Percentiles rank a stretch among this genome's conserved stretches.
These are phyloP conservation scores for Semnornis frantzii DNA, from an alignment of 2,113 vertebrate species.

Conservation along the genomic window DNA sequence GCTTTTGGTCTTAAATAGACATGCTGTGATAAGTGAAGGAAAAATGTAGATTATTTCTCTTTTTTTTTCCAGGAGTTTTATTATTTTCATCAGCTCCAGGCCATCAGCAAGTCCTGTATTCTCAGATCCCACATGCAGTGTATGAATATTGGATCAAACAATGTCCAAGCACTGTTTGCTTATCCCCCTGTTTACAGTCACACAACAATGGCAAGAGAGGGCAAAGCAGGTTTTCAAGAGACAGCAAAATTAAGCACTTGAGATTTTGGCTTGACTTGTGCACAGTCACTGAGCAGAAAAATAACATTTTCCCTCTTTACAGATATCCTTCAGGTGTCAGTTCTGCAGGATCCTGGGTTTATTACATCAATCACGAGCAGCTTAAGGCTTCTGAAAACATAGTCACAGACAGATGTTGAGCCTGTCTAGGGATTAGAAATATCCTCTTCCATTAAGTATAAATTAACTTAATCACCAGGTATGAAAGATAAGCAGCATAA, in stretches of 20 bases:
- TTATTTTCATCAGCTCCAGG: slow-evolving; percentile 32
- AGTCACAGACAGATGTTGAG: slow-evolving; percentile 73
- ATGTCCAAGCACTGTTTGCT: neutral
- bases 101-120: neutral
- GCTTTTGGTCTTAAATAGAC: neutral
- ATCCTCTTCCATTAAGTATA: slow-evolving; percentile 81
- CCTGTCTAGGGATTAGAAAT: slow-evolving; percentile 79
- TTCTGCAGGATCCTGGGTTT: slow-evolving; percentile 47
- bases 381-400: slow-evolving; percentile 72
- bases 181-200: neutral
- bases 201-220: neutral
- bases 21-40: neutral
- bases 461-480: slow-evolving; percentile 85
- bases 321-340: slow-evolving; percentile 70
- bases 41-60: neutral
- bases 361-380: slow-evolving; percentile 72
- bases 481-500: slow-evolving; percentile 77
- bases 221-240: slow-evolving; percentile 31
- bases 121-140: neutral
- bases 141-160: slow-evolving; percentile 12
- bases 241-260: slow-evolving; percentile 21
- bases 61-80: neutral
- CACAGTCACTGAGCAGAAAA: slow-evolving; percentile 34
- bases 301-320: slow-evolving; percentile 18
- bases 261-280: slow-evolving; percentile 44